phyloP scores from a whole-genome alignment of 2,113 vertebrate genomes.

The Hippocampus abdominalis region DNA sequence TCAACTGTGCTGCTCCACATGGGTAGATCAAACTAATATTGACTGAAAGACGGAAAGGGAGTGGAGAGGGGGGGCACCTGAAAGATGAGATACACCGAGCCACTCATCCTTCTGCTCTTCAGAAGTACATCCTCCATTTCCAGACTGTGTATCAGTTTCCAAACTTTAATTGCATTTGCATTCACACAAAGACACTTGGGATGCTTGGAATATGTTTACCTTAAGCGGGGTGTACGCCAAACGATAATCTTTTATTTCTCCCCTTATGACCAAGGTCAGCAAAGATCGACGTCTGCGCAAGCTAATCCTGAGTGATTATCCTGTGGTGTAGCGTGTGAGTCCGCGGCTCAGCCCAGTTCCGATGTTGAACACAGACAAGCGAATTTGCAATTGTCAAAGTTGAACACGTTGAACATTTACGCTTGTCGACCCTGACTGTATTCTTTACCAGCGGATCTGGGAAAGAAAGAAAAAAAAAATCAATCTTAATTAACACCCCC shows the following conservation, averaged over 20 bases:
- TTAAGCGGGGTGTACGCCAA: conserved; percentile 82
- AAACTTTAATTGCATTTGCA: conserved; percentile 94
- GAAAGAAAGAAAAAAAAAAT: neutral
- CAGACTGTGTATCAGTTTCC: conserved; percentile 81
- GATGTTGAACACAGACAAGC: neutral
- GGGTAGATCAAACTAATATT: conserved; percentile 68
- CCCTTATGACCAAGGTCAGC: neutral
- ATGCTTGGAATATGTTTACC: conserved; percentile 79
- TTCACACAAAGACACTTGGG: conserved; percentile 83
- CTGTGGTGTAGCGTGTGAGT: neutral
- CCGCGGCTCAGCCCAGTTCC: neutral
- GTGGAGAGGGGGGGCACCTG: conserved; percentile 29
- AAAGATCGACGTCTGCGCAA: neutral
- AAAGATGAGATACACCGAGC: conserved; percentile 38
- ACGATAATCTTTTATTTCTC: neutral
- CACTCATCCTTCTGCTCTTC: conserved; percentile 24
- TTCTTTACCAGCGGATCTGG: conserved; percentile 75
- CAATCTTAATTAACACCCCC: neutral
- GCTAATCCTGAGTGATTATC: neutral
- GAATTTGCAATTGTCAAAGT: neutral
- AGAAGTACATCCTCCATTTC: conserved; percentile 63
- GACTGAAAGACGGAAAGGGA: conserved; percentile 21
- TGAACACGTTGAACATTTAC: neutral
- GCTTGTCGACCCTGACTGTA: conserved; percentile 84
- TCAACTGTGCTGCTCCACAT: conserved; percentile 56